phyloP scores from a whole-genome alignment of 2,888 invertebrate genomes.

The Drepana falcataria region DNA sequence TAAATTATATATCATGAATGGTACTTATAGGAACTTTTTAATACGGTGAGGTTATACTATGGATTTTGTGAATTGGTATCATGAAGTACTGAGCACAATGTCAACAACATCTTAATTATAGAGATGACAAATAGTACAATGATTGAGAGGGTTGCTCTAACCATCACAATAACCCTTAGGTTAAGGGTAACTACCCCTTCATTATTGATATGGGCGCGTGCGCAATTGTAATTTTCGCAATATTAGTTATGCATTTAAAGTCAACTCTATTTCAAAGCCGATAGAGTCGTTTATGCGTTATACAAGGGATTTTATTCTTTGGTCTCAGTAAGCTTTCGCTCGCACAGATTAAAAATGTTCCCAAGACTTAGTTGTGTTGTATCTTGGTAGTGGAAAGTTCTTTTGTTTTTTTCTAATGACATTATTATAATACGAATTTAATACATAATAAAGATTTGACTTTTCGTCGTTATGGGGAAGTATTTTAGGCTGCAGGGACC shows the following conservation, averaged over 20 bases:
- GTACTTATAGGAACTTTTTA: no score
- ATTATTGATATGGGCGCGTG: constrained; percentile 53
- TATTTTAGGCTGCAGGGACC: no score
- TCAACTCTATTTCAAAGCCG: constrained; percentile 10
- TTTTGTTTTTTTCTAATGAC: neutral
- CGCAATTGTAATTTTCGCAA: constrained; percentile 30
- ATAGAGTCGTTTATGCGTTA: neutral
- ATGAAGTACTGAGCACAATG: constrained; percentile 17
- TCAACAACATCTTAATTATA: constrained; percentile 11
- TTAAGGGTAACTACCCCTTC: constrained; percentile 54
- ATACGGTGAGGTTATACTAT: no score
- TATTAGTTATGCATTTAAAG: neutral
- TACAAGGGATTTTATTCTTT: neutral
- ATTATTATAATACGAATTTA: no score
- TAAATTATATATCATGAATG: no score
- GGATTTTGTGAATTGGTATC: no score
- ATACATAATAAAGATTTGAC: no score
- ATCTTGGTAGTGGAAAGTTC: neutral
- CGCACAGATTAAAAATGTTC: neutral
- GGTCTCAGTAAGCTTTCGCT: neutral
- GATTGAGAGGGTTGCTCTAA: constrained; percentile 52
- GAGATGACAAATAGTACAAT: constrained; percentile 51
- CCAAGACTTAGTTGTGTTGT: neutral
- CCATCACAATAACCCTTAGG: constrained; percentile 41
- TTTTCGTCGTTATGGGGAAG: no score